Evolutionary conservation across 1,140 invertebrate species (phyloP).

Genomic region (Philopotamus ludificatus): DNA sequence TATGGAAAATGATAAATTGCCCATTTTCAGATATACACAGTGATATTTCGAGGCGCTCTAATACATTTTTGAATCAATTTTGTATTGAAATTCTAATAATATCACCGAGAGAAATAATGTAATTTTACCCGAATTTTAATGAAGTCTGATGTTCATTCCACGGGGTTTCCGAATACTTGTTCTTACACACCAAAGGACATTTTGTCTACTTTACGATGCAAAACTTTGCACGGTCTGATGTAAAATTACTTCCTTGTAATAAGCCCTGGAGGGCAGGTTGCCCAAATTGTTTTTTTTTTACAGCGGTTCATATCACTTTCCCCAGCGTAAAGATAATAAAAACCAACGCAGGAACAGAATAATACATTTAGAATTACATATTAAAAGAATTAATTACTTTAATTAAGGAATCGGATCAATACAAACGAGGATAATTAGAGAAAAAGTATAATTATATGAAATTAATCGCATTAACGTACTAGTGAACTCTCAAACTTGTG

Average conservation of each 20-base stretch:
- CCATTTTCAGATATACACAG: too few species aligned
- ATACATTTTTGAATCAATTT: background rate
- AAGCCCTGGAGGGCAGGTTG: conserved; percentile 7
- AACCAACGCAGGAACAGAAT: too few species aligned
- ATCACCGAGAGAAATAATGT: background rate
- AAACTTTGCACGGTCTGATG: conserved; percentile 2
- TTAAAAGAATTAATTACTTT: too few species aligned
- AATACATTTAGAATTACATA: too few species aligned
- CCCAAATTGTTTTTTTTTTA: conserved; percentile 10
- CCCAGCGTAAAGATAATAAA: background rate
- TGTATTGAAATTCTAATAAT: background rate
- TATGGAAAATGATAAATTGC: conserved; percentile 15
- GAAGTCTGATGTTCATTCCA: background rate
- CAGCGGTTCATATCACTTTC: background rate
- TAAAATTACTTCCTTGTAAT: conserved; percentile 5
- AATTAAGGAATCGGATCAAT: too few species aligned
- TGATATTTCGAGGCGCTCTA: background rate
- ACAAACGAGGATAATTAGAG: too few species aligned
- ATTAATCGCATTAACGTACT: too few species aligned
- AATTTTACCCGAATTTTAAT: too few species aligned
- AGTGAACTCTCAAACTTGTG: too few species aligned
- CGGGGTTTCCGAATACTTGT: background rate
- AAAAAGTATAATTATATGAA: too few species aligned
- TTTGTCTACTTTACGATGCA: background rate
- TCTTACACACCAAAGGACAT: conserved; percentile 1